Conservation (phyloP, 2,113 vertebrate species). For the Xiphias gladius region DNA sequence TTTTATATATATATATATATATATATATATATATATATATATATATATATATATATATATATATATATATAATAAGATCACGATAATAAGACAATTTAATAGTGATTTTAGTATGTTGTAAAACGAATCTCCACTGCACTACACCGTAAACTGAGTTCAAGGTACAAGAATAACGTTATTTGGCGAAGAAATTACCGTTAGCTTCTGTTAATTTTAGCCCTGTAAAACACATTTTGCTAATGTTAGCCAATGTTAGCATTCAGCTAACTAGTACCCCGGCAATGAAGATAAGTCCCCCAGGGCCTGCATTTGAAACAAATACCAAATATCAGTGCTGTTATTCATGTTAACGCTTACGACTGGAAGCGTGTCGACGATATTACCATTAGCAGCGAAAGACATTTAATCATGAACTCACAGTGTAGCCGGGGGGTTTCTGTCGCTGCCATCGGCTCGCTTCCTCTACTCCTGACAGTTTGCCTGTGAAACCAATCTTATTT, state of each 20-base stretch:
- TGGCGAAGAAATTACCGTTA: background rate
- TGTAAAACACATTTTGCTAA: background rate
- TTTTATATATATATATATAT: too few species aligned
- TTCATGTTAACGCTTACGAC: accelerated
- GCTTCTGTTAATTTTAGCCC: background rate
- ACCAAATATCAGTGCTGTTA: accelerated
- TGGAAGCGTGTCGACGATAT: accelerated
- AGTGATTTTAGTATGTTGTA: accelerated
- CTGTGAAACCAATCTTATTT: conserved; percentile 58
- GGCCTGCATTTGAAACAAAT: background rate
- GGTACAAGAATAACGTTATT: background rate
- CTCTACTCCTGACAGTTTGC: conserved; percentile 64
- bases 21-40: too few species aligned
- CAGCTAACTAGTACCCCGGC: background rate
- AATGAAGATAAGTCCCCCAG: conserved; percentile 44
- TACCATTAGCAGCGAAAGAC: accelerated
- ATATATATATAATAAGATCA: background rate
- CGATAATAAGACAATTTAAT: background rate
- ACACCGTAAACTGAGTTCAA: background rate
- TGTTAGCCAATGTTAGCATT: conserved; percentile 53
- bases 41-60: too few species aligned
- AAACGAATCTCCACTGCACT: accelerated
- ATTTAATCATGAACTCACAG: conserved; percentile 61
- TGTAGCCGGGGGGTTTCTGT: background rate
- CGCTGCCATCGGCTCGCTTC: conserved; percentile 44